Evolutionary conservation across 1,140 invertebrate species (phyloP), one percentile per base, ranked within the genome.

Genomic region (Medauroidea extradentata): DNA sequence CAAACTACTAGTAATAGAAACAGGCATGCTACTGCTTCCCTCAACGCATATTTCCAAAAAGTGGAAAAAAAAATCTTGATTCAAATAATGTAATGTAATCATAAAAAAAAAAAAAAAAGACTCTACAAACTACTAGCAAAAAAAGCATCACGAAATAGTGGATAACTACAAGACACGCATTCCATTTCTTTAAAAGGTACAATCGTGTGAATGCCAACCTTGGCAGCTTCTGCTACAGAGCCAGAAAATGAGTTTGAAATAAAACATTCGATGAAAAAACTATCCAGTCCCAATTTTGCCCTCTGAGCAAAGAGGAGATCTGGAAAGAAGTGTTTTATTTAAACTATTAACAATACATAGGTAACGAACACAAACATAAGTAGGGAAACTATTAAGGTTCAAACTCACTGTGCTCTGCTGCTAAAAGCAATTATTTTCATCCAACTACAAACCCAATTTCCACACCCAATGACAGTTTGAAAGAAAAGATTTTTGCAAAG

Each of bases 261-360:
- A 60, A 52, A 62, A 62, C 25, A 59, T 18, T 53, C 25, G 50
- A 41, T 43, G 23, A 4, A 23, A 50, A 55, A 14, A 65, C 76
- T 77, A 73, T 77, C 75, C 76, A 78, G 76, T 81, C 79, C 81
- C 80, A 82, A 81, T 82, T 83, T 83, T 82, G 81, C 81, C 80
- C 78, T 75, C 81, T 79, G 82, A 87, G 87, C 87, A 89, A 89
- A 89, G 87, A 89, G 87, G 87, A 89, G 87, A 89, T 84, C 85
- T 87, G 86, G 84, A 86, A 84, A 82, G 81, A 16, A 44, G 24
- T 18, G 44, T n/a, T 55, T 55, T 41, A 29, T 27, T 44, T 54
- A 60, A 18, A 60, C 18, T 46, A n/a, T n/a, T n/a, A n/a, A n/a
- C n/a, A n/a, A n/a, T n/a, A n/a, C n/a, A n/a, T n/a, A n/a, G n/a